A percentile compares a stretch with the other conserved stretches of the same genome.
Conservation (phyloP, 2,797 vertebrate genomes). For the Scolopax bukidnonensis region DNA sequence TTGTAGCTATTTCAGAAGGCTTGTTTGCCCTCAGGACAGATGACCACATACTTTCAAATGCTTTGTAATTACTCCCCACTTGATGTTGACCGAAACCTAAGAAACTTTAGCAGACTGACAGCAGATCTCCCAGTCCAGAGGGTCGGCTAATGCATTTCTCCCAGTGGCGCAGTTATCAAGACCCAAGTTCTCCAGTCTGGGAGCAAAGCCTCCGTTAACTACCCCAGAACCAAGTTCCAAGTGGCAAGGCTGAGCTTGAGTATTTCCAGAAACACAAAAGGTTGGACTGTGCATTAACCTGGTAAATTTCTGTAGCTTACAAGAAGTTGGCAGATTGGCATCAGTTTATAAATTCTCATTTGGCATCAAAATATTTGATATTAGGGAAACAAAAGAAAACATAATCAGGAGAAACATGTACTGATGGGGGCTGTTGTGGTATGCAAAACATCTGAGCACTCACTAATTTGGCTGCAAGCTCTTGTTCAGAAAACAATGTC, state of each 20-base stretch:
- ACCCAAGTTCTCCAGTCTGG: not conserved
- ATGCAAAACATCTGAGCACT: not conserved
- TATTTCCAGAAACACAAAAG: not conserved
- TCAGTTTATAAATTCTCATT: not conserved
- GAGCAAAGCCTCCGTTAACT: not conserved
- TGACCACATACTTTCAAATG: not conserved
- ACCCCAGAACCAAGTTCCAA: not conserved
- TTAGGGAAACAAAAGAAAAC: not conserved
- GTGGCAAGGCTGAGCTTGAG: not conserved
- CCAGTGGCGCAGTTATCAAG: not conserved
- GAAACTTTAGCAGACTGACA: not conserved
- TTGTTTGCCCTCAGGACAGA: not conserved
- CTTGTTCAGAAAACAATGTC: not conserved
- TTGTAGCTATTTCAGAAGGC: not conserved
- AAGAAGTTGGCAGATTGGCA: not conserved
- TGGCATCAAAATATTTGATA: not conserved
- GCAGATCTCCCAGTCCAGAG: not conserved
- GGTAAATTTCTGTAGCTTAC: not conserved
- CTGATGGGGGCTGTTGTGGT: not conserved
- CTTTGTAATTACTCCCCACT: not conserved
- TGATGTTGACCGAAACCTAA: not conserved
- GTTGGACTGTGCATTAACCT: not conserved
- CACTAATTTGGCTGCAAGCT: not conserved
- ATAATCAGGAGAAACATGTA: not conserved
- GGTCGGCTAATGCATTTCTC: fast-evolving